These are phyloP conservation scores for Drosophila baimaii DNA, from an alignment of 1,140 invertebrate species.

Conservation along the genomic window DNA sequence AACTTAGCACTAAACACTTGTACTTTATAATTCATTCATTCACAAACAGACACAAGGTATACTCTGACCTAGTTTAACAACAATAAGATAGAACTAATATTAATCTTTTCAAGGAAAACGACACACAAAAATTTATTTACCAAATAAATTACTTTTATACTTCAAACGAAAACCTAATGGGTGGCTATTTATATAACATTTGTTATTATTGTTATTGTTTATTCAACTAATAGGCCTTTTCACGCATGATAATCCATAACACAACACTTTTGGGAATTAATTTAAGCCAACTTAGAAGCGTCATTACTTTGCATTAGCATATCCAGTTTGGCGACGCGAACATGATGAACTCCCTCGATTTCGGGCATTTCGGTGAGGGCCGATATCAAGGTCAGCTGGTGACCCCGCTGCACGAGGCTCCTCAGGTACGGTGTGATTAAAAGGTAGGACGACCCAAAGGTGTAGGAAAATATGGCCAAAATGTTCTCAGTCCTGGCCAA, in stretches of 20 bases:
- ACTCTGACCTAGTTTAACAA: constrained; percentile 2
- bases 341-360: constrained; percentile 57
- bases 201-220: background rate
- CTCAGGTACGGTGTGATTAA: constrained; percentile 47
- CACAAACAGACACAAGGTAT: too few relatives aligned
- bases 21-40: too few relatives aligned
- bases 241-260: background rate
- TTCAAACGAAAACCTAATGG: background rate
- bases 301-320: constrained; percentile 32
- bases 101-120: too few relatives aligned
- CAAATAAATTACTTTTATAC: background rate
- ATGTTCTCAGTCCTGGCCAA: constrained; percentile 47
- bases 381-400: constrained; percentile 59
- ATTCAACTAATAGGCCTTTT: background rate
- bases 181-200: background rate
- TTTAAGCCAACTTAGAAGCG: background rate
- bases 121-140: background rate
- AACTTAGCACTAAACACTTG: background rate
- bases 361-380: constrained; percentile 11
- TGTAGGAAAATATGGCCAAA: constrained; percentile 60
- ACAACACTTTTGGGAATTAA: background rate
- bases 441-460: constrained; percentile 32
- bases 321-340: constrained; percentile 45
- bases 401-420: constrained; percentile 39
- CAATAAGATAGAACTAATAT: background rate